Conservation (phyloP, 2,113 vertebrate genomes). For the Phylloscopus trochilus region DNA sequence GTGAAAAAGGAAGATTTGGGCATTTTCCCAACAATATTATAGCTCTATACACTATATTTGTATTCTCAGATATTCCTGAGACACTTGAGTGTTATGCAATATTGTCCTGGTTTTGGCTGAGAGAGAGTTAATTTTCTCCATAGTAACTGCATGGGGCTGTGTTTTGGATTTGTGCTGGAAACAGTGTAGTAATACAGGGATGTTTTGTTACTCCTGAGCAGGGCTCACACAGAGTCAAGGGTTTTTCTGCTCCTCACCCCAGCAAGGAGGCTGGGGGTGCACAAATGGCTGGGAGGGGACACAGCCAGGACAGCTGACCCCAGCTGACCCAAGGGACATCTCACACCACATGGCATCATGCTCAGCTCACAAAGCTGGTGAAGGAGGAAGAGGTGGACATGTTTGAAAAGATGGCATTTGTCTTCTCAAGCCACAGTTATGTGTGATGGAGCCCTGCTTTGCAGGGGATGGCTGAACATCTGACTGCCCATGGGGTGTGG, state of each 20-base stretch:
- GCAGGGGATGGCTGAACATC: not conserved
- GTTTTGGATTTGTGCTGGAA: not conserved
- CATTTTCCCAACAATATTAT: not conserved
- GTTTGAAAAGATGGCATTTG: not conserved
- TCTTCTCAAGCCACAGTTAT: not conserved
- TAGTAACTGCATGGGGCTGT: not conserved
- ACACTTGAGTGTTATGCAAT: not conserved
- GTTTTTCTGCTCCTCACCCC: not conserved
- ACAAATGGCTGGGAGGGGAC: not conserved
- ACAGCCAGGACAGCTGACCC: not conserved
- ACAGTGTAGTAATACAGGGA: not conserved
- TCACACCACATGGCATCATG: not conserved
- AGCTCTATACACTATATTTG: not conserved
- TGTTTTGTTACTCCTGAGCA: not conserved
- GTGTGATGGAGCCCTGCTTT: rapidly evolving
- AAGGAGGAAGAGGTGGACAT: not conserved
- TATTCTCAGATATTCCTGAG: not conserved
- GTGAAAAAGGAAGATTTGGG: not conserved
- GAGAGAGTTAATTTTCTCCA: not conserved
- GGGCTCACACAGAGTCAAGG: not conserved
- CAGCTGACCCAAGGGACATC: not conserved
- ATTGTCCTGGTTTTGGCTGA: not conserved
- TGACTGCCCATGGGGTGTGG: not conserved
- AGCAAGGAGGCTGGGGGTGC: not conserved
- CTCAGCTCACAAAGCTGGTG: not conserved